Evolutionary conservation across 2,113 vertebrate species (phyloP).

Genomic region (Oenanthe melanoleuca): DNA sequence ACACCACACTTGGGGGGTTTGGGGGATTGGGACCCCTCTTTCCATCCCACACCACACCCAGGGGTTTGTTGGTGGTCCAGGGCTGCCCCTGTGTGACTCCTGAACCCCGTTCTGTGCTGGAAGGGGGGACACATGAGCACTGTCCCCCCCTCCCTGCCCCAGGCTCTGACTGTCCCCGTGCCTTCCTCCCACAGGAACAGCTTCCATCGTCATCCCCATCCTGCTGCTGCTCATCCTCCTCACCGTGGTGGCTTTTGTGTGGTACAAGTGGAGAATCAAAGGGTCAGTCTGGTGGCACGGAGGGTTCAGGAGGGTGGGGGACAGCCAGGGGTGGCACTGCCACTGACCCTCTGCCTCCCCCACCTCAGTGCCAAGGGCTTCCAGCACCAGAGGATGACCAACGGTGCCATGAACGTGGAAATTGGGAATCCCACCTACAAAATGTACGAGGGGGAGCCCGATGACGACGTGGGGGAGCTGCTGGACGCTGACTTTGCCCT

Average conservation of each 20-base stretch:
- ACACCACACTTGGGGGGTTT: background rate
- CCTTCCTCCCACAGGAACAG: slow-evolving; percentile 69
- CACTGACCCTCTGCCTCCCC: background rate
- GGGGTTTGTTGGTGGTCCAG: too few relatives aligned
- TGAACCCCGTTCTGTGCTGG: fast-evolving
- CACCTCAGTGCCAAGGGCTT: slow-evolving; percentile 91
- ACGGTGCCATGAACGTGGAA: slow-evolving; percentile 96
- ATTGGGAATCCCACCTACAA: slow-evolving; percentile 97
- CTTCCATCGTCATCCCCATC: slow-evolving; percentile 87
- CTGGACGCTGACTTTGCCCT: slow-evolving; percentile 92
- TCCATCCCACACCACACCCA: background rate
- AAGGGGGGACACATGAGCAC: background rate
- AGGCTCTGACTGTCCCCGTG: fast-evolving
- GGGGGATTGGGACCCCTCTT: too few relatives aligned
- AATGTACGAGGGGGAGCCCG: slow-evolving; percentile 94
- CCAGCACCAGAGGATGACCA: slow-evolving; percentile 97
- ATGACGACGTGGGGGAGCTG: slow-evolving; percentile 92
- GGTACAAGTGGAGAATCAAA: slow-evolving; percentile 92
- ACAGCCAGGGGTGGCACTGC: background rate
- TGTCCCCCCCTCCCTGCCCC: too few relatives aligned
- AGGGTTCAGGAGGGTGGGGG: background rate
- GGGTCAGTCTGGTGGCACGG: slow-evolving; percentile 78
- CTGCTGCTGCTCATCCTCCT: slow-evolving; percentile 84
- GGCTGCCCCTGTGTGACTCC: background rate
- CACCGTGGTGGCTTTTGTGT: slow-evolving; percentile 84